Evolutionary conservation across 2,797 vertebrate species (phyloP), one percentile per base, ranked within the genome.

Genomic region (Tragopan temminckii): DNA sequence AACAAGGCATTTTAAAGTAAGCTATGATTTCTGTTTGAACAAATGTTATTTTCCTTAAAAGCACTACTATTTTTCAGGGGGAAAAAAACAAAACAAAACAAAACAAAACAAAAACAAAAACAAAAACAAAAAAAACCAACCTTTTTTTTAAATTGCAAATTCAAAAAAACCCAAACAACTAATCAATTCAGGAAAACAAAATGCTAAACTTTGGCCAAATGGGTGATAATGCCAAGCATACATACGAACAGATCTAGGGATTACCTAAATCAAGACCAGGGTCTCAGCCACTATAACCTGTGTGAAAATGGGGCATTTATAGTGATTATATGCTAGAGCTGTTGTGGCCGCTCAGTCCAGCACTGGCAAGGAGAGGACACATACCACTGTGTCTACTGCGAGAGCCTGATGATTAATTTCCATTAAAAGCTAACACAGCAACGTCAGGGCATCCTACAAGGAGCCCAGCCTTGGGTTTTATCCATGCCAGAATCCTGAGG

Each of bases 401-500:
- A 75, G 4, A 89, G 33, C 7, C 38, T 33, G 27, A 71, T 1
- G 7, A 88, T 33, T 80, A 40, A 78, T 53, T 87, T 36, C 67
- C 59, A 35, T 67, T 63, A 69, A 58, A 91, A 81, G 31, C 72
- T 80, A 85, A 67, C 15, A 50, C 8, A 68, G 14, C 43, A 66
- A 25, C 0, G 5, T 4, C 0, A 0, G 19, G 9, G 31, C 1
- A 2, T 43, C 53, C 15, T 46, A 25, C 2, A 31, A 38, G 84
- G 57, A 71, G 29, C 7, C 17, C 48, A 58, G 23, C 21, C 8
- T 62, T 33, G 45, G 16, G 11, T 48, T 86, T 80, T 33, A 86
- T 23, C 24, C 14, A 12, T 16, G 52, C 38, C 68, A 91, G 66
- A 95, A 80, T 68, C 35, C 42, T 58, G 46, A 82, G 45, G 24